Evolutionary conservation across 2,113 vertebrate species (phyloP).

Genomic region (Lonchura striata): DNA sequence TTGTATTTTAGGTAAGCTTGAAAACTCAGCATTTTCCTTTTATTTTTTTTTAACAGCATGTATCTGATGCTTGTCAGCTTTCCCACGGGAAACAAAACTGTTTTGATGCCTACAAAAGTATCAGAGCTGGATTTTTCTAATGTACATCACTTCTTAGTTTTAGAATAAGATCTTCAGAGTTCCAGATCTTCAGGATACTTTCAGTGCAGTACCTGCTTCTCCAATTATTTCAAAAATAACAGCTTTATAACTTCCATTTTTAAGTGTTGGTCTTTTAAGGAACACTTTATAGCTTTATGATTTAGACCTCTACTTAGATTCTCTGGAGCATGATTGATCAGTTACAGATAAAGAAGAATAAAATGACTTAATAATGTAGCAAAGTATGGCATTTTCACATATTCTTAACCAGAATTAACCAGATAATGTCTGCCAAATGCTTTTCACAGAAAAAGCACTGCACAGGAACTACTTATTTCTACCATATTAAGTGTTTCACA

Average conservation of each 20-base stretch:
- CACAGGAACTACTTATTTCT: not conserved
- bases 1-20: not conserved
- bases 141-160: not conserved
- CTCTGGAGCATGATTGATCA: not conserved
- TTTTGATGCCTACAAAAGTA: not conserved
- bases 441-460: not conserved
- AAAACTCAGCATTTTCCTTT: not conserved
- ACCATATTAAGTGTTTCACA: not conserved
- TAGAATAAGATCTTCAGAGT: not conserved
- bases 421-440: not conserved
- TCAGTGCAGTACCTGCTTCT: not conserved
- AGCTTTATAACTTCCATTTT: not conserved
- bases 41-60: not conserved
- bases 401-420: not conserved
- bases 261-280: not conserved
- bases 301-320: not conserved
- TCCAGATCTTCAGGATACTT: not conserved
- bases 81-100: not conserved
- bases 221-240: not conserved
- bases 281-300: not conserved
- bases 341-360: not conserved
- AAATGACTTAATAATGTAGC: not conserved
- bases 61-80: not conserved
- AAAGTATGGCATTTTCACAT: not conserved
- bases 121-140: not conserved